Conservation (phyloP, 2,113 vertebrate species). For the Ophthalmolycus amberensis region DNA sequence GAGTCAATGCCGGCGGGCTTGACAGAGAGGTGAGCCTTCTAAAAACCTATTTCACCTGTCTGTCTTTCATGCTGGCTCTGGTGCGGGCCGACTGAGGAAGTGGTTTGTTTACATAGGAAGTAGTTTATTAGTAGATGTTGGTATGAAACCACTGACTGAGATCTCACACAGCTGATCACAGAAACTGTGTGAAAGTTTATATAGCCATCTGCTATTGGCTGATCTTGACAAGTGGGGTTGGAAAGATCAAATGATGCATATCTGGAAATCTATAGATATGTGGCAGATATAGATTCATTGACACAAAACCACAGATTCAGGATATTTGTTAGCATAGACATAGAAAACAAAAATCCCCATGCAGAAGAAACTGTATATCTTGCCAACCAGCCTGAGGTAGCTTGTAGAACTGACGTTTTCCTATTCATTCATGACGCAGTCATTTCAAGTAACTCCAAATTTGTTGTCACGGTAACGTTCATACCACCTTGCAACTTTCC, state of each 20-base stretch:
- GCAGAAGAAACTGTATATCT: background rate
- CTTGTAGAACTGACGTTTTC: background rate
- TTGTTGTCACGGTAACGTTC: too few relatives aligned
- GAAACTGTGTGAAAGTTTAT: background rate
- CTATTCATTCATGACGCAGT: background rate
- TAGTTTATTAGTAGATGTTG: background rate
- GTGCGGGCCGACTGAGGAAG: background rate
- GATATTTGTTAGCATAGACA: background rate
- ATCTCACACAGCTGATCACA: background rate
- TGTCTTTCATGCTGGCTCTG: too few relatives aligned
- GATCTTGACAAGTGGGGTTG: background rate
- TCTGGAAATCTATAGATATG: background rate
- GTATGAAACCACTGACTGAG: background rate
- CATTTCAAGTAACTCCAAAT: background rate
- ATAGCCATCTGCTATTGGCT: background rate
- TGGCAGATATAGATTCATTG: background rate
- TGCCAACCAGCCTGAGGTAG: background rate
- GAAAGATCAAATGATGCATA: background rate
- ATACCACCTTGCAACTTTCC: too few relatives aligned
- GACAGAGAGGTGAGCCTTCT: constrained; percentile 87
- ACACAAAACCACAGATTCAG: background rate
- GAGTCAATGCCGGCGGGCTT: constrained; percentile 79
- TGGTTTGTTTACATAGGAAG: background rate
- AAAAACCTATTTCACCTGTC: too few relatives aligned
- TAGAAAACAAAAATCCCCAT: background rate